These are phyloP conservation scores for Solen grandis DNA, from an alignment of 1,140 invertebrate species.

Conservation along the genomic window DNA sequence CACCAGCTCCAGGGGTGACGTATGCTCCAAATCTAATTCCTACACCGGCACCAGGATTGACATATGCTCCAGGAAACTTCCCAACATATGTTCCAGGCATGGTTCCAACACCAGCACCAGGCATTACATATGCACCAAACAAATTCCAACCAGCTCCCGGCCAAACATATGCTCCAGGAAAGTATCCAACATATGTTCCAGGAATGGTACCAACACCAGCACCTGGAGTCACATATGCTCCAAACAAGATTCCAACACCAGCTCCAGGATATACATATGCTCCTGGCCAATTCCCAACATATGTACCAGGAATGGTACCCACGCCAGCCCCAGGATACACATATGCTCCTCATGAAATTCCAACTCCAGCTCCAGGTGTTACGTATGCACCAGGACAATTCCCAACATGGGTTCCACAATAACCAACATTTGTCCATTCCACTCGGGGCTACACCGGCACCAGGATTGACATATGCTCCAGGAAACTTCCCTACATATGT, in stretches of 20 bases:
- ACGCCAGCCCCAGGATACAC: slow-evolving; percentile 55
- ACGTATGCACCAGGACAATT: slow-evolving; percentile 59
- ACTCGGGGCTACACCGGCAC: slow-evolving; percentile 39
- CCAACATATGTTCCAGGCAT: slow-evolving; percentile 48
- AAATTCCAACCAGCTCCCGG: slow-evolving; percentile 57
- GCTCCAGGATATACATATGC: slow-evolving; percentile 55
- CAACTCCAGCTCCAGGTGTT: slow-evolving; percentile 57
- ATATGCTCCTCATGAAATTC: slow-evolving; percentile 51
- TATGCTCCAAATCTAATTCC: slow-evolving; percentile 56
- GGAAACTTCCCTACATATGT: slow-evolving; percentile 42
- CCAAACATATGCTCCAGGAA: slow-evolving; percentile 41
- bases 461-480: slow-evolving; percentile 52
- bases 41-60: slow-evolving; percentile 60
- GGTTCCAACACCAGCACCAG: slow-evolving; percentile 53
- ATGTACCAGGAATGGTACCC: slow-evolving; percentile 51
- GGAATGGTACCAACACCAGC: slow-evolving; percentile 57
- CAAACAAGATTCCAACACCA: slow-evolving; percentile 51
- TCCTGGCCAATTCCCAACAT: slow-evolving; percentile 60
- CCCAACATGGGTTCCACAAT: slow-evolving; percentile 53
- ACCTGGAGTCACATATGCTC: slow-evolving; percentile 62
- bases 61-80: slow-evolving; percentile 50
- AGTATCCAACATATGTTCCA: slow-evolving; percentile 39
- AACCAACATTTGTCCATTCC: no score
- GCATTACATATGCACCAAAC: slow-evolving; percentile 55
- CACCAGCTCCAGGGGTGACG: slow-evolving; percentile 61